Percentiles rank a stretch among this genome's conserved stretches.
phyloP scores from a whole-genome alignment of 2,113 vertebrate species.

The cattle (Bos taurus) region ARS-UCD2.0 NC_037343.1:57999001-57999500 shows the following conservation, averaged over 20 bases:
- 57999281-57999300: not conserved
- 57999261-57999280: conserved; percentile 12
- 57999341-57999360: not conserved
- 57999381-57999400: not conserved
- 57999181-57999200: not conserved
- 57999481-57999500: not conserved
- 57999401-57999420: not conserved
- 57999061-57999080: not conserved
- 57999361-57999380: not conserved
- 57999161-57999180: not conserved
- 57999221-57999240: conserved; percentile 35
- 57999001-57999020: not conserved
- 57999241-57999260: conserved; percentile 55
- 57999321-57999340: not conserved
- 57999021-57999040: not conserved
- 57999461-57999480: not conserved
- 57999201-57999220: conserved; percentile 41
- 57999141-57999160: not conserved
- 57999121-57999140: not conserved
- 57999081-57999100: not conserved
- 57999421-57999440: not conserved
- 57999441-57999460: not conserved
- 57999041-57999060: not conserved
- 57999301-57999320: conserved; percentile 57
- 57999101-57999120: not conserved